Percentiles rank a stretch among this genome's conserved stretches.
Conservation (phyloP, 2,888 invertebrate species). For the Prosapia bicincta region DNA sequence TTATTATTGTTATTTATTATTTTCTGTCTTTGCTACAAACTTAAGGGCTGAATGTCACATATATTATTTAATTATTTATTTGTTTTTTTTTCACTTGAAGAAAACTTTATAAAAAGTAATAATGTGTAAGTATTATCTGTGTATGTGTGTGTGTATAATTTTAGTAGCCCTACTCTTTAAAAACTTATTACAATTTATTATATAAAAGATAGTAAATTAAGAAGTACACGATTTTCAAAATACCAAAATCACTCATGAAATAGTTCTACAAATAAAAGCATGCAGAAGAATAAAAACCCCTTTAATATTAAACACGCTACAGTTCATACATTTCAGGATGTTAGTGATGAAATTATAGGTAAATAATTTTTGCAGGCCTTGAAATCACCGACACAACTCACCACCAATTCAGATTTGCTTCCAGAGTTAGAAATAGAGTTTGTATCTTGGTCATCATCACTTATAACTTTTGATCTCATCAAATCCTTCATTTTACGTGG, state of each 20-base stretch:
- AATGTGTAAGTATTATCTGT: too few relatives aligned
- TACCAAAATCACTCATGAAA: not conserved
- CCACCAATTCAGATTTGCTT: conserved; percentile 23
- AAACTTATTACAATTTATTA: too few relatives aligned
- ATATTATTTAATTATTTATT: too few relatives aligned
- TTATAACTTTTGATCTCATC: conserved; percentile 47
- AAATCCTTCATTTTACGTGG: conserved; percentile 79
- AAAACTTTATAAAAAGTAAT: too few relatives aligned
- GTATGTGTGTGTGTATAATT: too few relatives aligned
- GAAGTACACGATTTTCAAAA: too few relatives aligned
- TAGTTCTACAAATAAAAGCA: not conserved
- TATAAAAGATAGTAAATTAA: too few relatives aligned
- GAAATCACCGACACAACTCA: conserved; percentile 13
- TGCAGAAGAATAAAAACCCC: not conserved
- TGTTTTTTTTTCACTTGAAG: too few relatives aligned
- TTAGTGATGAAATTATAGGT: not conserved
- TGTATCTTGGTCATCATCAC: conserved; percentile 16
- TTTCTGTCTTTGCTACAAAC: too few relatives aligned
- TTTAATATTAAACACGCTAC: not conserved
- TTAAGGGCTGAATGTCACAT: too few relatives aligned
- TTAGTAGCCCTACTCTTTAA: too few relatives aligned
- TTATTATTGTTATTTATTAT: too few relatives aligned
- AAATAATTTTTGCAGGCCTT: conserved; percentile 1
- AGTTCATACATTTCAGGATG: not conserved
- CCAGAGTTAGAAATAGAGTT: conserved; percentile 21